Evolutionary conservation across 2,113 vertebrate species (phyloP).

Genomic region (Ceuthmochares aereus): DNA sequence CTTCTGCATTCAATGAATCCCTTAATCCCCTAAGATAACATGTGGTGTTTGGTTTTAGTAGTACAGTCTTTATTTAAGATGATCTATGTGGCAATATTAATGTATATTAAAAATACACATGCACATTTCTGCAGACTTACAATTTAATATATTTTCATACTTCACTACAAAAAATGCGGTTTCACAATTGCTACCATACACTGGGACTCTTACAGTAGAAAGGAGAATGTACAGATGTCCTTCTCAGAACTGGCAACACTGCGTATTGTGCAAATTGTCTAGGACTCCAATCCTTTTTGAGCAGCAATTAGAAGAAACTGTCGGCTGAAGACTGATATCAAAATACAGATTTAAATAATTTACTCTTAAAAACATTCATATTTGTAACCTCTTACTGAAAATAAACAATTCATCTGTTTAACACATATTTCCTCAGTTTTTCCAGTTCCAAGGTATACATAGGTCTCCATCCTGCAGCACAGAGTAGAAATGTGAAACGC

Average conservation of each 20-base stretch:
- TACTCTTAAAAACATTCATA: constrained; percentile 51
- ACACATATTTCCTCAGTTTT: constrained; percentile 74
- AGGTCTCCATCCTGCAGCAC: constrained; percentile 96
- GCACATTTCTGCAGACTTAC: neutral
- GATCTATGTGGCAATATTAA: neutral
- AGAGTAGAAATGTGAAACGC: constrained; percentile 91
- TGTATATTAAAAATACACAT: neutral
- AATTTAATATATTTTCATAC: constrained; percentile 22
- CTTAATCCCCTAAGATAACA: neutral
- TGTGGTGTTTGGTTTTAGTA: neutral
- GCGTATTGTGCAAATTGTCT: neutral
- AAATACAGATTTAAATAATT: constrained; percentile 69
- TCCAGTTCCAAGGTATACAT: constrained; percentile 97
- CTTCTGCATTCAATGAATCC: neutral
- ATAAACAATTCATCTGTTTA: constrained; percentile 42
- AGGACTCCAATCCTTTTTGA: constrained; percentile 9
- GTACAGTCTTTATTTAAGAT: neutral
- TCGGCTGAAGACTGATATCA: constrained; percentile 43
- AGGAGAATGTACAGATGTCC: neutral
- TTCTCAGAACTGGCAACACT: neutral
- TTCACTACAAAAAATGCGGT: neutral
- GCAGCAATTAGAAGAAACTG: constrained; percentile 54
- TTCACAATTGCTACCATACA: neutral
- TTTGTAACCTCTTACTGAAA: constrained; percentile 55
- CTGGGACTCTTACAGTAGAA: neutral